Conservation (phyloP, 2,888 invertebrate genomes). For the Phorcus lineatus region DNA sequence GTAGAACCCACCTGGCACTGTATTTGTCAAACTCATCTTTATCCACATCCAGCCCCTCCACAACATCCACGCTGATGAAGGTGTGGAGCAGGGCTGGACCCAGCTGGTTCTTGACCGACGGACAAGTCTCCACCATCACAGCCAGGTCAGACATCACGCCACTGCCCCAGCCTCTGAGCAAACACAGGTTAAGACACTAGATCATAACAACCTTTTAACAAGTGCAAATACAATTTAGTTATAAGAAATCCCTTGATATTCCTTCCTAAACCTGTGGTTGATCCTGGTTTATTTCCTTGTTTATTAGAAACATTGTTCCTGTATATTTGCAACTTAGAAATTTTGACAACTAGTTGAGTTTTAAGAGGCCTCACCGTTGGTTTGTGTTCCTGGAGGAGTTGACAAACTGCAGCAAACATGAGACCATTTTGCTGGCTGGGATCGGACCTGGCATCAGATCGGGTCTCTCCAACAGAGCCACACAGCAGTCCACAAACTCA, state of each 20-base stretch:
- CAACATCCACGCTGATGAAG: slow-evolving; percentile 45
- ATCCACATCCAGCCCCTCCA: slow-evolving; percentile 50
- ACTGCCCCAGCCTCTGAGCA: slow-evolving; percentile 31
- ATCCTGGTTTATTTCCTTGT: too few relatives aligned
- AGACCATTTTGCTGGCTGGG: slow-evolving; percentile 40
- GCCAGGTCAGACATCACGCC: slow-evolving; percentile 42
- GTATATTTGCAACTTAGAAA: too few relatives aligned
- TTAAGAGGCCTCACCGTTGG: too few relatives aligned
- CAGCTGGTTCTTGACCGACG: slow-evolving; percentile 40
- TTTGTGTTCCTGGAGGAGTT: slow-evolving; percentile 3
- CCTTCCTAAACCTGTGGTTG: too few relatives aligned
- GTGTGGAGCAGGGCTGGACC: slow-evolving; percentile 43
- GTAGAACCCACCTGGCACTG: slow-evolving; percentile 35
- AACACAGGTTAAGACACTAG: too few relatives aligned
- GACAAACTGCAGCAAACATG: slow-evolving; percentile 38
- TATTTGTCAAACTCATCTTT: slow-evolving; percentile 49
- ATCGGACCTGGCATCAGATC: slow-evolving; percentile 47
- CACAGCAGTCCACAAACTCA: slow-evolving; percentile 46
- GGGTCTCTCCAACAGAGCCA: slow-evolving; percentile 37
- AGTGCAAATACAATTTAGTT: too few relatives aligned
- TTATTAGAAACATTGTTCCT: too few relatives aligned
- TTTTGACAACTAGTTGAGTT: too few relatives aligned
- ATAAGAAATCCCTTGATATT: too few relatives aligned
- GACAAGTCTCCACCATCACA: slow-evolving; percentile 42
- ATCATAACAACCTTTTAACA: too few relatives aligned